Evolutionary conservation across 2,888 invertebrate species (phyloP), one percentile per base, ranked within the genome.

Genomic region (Euzetes globulus): DNA sequence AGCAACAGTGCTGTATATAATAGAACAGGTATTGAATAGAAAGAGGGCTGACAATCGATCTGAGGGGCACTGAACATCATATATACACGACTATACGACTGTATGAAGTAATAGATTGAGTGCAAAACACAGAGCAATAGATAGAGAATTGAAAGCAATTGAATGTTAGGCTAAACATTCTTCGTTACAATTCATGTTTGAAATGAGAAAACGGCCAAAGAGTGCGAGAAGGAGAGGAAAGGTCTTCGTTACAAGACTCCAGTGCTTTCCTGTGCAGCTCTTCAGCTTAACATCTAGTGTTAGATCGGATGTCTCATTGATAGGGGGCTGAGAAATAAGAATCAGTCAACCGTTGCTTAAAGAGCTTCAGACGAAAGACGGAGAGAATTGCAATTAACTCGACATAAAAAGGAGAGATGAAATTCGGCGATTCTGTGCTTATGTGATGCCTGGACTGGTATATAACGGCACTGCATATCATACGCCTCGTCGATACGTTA

Each of bases 321-420:
- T 27, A 60, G 60, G 60, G 60, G 60, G 60, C 25, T 60, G 60
- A 60, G 60, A 60, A 27, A 9, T 33, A 63, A 37, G 33, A 37
- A 63, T 63, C 63, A 19, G 5, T 63, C 5, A 63, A 63, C 33
- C 63, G 37, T 33, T 63, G 19, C 63, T 37, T 63, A 63, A 63
- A 37, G 37, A 33, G 63, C 29, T 58, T 50, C 50, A 50, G 41
- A 41, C 58, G 17, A 37, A 63, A 37, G 27, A 15, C 25, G 25
- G 37, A 63, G 11, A 63, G 63, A 63, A 63, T 63, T 63, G 63
- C 63, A 63, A 63, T 63, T 63, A 63, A 63, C 33, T 63, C 63
- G 27, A 63, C 63, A 63, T 63, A 63, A 63, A 63, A 63, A 33
- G 41, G 41, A 41, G 33, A 63, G 27, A 63, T 37, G 63, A 63